Percentiles rank a stretch among this genome's conserved stretches.
These are phyloP conservation scores for Oligia strigilis DNA, from an alignment of 2,888 invertebrate genomes.

Conservation along the genomic window DNA sequence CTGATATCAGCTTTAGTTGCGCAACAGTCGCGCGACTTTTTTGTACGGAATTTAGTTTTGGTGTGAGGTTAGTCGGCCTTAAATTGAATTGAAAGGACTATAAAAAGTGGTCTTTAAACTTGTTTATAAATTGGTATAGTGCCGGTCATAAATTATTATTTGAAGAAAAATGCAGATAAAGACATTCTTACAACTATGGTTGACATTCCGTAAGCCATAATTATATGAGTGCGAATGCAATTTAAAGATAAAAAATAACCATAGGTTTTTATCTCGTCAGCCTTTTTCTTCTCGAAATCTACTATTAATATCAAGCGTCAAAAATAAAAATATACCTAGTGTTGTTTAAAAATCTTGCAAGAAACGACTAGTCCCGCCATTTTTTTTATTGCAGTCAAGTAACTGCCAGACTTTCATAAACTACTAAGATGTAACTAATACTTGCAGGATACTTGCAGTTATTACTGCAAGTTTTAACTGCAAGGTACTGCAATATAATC, in stretches of 20 bases:
- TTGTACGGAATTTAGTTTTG: not conserved
- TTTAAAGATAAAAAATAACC: not conserved
- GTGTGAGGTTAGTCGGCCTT: conserved; percentile 16
- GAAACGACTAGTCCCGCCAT: conserved; percentile 45
- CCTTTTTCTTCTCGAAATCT: conserved; percentile 20
- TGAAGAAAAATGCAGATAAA: conserved; percentile 10
- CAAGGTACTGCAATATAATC: conserved; percentile 7
- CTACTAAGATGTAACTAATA: conserved; percentile 36
- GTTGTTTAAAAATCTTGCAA: not conserved
- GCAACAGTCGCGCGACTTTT: conserved; percentile 16
- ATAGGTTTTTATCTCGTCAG: not conserved
- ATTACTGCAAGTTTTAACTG: conserved; percentile 3
- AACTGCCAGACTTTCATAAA: conserved; percentile 31
- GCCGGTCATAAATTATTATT: conserved; percentile 16
- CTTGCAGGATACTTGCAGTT: conserved; percentile 32
- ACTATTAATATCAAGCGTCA: not conserved
- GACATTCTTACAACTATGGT: not conserved
- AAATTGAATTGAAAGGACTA: conserved; percentile 30
- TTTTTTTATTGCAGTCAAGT: conserved; percentile 24
- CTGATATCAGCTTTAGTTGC: conserved; percentile 24
- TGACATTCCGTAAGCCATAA: not conserved
- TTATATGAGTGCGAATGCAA: not conserved
- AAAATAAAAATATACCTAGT: conserved; percentile 1
- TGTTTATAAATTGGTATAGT: conserved; percentile 23
- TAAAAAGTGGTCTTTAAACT: conserved; percentile 30